Evolutionary conservation across 1,140 invertebrate genomes (phyloP), one percentile per base, ranked within the genome.

Genomic region (Pseudobourletiella spinata): DNA sequence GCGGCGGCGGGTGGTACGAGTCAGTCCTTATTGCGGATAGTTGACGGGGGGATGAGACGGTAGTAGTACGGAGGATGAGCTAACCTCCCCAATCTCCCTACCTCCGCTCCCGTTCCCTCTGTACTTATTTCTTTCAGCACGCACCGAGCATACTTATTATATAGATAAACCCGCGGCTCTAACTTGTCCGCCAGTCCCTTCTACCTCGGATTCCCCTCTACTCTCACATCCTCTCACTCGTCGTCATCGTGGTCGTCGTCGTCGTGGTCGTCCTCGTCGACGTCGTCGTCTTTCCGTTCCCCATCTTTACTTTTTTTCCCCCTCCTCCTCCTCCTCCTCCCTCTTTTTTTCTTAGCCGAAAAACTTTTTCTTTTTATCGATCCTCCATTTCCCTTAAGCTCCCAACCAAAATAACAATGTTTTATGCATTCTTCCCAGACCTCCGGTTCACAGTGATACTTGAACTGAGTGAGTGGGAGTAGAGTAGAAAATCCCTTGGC

Each of bases 331-430:
- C 39, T 51, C 22, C 28, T 22, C 22, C 30, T 6, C 44, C 18
- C 18, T 28, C 25, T 59, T 58, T 59, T 46, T 59, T 59, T 59
- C 57, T 32, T 48, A 18, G 6, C 18, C 32, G 44, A 59, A 59
- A 28, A 59, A 32, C 43, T 46, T 59, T 59, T 59, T 52, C 58
- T 52, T 60, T 60, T 56, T 61, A 61, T 61, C 59, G 59, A 61
- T 61, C 59, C 56, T 61, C 25, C 59, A 61, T 61, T 61, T 61
- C 59, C 52, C 59, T 56, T 44, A 54, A 61, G 59, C 59, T 61
- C 42, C 52, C 51, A 35, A 42, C 42, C 59, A 39, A 61, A 61
- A 56, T 61, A 61, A 61, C 59, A 50, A 61, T 61, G 59, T 61
- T 61, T 61, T 56, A 61, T 61, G 59, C 51, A 61, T 61, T 61